A percentile compares a stretch with the other conserved stretches of the same genome.
These are phyloP conservation scores for Alosa alosa DNA, from an alignment of 2,113 vertebrate genomes.

Conservation along the genomic window DNA sequence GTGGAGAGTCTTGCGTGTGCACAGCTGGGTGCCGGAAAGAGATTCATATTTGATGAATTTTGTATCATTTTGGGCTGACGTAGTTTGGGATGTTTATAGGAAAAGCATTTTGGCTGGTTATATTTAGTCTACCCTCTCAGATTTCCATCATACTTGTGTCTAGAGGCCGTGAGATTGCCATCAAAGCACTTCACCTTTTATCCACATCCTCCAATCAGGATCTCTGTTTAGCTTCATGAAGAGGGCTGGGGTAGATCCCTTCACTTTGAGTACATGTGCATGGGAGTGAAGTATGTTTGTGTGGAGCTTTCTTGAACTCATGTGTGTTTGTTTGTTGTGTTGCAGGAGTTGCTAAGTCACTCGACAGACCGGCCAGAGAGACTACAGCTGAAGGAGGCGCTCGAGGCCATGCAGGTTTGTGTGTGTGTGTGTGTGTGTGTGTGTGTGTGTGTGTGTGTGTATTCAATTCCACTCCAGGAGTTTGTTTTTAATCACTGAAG, in stretches of 20 bases:
- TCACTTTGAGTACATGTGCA: neutral
- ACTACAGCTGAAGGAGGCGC: constrained; percentile 89
- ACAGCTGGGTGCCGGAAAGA: neutral
- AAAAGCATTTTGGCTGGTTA: neutral
- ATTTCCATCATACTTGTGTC: neutral
- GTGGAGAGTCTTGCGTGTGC: neutral
- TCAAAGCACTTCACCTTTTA: neutral
- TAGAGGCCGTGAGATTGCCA: neutral
- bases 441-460: neutral
- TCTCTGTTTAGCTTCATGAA: neutral
- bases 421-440: neutral
- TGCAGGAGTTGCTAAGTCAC: constrained; percentile 90
- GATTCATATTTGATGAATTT: neutral
- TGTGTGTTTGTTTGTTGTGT: neutral
- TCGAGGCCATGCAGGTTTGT: constrained; percentile 90
- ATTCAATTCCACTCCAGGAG: neutral
- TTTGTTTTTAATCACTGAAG: neutral
- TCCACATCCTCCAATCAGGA: neutral
- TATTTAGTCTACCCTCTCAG: neutral
- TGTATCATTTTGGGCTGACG: neutral
- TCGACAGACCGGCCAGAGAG: constrained; percentile 86
- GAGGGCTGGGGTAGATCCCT: neutral
- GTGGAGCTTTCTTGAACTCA: neutral
- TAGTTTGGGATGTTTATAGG: neutral
- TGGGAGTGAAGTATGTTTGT: neutral